Evolutionary conservation across 1,140 invertebrate species (phyloP), one percentile per base, ranked within the genome.

Genomic region (Daktulosphaira vitifoliae): DNA sequence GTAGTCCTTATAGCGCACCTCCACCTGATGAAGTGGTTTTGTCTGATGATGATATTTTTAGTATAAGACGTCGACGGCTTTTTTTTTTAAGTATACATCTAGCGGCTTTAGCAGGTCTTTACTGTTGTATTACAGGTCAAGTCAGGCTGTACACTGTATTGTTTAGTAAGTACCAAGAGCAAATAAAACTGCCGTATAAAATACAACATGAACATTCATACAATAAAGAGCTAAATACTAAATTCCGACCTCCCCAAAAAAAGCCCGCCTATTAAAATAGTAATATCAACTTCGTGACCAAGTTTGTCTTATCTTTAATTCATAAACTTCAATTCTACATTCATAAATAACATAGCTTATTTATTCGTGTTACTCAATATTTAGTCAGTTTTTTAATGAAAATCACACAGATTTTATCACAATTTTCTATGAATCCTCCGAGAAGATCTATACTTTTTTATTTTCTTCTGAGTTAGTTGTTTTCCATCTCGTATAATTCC

Each of bases 61-160:
- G 7, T 9, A 68, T 44, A 2, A 65, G 68, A 26, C 46, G 66
- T 15, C 56, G 68, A 13, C 65, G 68, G 49, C 29, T 67, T 15
- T 68, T 68, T 52, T 68, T 68, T 62, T 9, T 62, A 18, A 25
- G 29, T 3, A 67, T 67, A 13, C 68, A 68, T 16, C n/a, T 49
- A 18, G 7, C 52, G 51, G 54, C 66, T 16, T n/a, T 68, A 18
- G 22, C 39, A 5, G 68, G 68, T 9, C 39, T 68, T 2, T 68
- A 67, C 33, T 65, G 54, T 8, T 68, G 68, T 20, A 25, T 68
- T n/a, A 67, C 66, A 2, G 66, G 68, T 2, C 56, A 64, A 13
- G 68, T 66, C 25, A 67, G 46, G 50, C 18, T 56, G 11, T 65
- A 65, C 38, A 68, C 68, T 1, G 53, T 68, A 9, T 18, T 68